Base-by-base conservation (phyloP, 2,888 invertebrate species). In the Athalia cordata region DNA sequence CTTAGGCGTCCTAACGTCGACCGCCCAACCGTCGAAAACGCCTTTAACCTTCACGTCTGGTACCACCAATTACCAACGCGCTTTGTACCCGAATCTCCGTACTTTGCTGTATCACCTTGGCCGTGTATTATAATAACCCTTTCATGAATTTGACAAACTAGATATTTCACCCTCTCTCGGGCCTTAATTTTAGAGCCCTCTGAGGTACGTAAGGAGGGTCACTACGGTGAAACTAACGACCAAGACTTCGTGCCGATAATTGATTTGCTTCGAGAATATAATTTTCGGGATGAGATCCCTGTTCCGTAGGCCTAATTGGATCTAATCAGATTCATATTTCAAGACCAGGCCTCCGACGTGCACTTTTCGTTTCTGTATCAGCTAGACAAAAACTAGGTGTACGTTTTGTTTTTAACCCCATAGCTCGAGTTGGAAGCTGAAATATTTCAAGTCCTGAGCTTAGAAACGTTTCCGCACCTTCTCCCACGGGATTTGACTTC, bases 401-500 rank as follows among this genome's bases (percentile, higher is more conserved):
- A 2, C 29, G 29, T 29, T 29, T 29, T 2, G 50, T 68, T 68
- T 55, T 55, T 52, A 6, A 29, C 68, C 52, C 68, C 68, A 68
- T 68, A 68, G 15, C 68, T 47, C 57, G 59, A 59, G 13, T 15
- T 72, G 59, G 45, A 72, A 29, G 68, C 29, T 59, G 70, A 79
- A 81, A 82, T 81, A 81, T 78, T 82, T 80, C 79, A 79, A 79
- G 79, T 78, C 79, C 68, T 13, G 72, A 72, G 47, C 57, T 72
- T 57, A 57, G 72, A 72, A 72, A 47, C 57, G 57, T 59, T 59
- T 72, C 72, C 72, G 72, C 72, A 59, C 13, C 47, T 72, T 72
- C 47, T 72, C 72, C 81, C 80, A 66, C 78, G 83, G 85, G 85
- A 87, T 87, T 86, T 85, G 85, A 87, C 85, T 86, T 83, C 81